Evolutionary conservation across 2,113 vertebrate genomes (phyloP), one percentile per base, ranked within the genome.

Genomic region (Oenanthe melanoleuca): DNA sequence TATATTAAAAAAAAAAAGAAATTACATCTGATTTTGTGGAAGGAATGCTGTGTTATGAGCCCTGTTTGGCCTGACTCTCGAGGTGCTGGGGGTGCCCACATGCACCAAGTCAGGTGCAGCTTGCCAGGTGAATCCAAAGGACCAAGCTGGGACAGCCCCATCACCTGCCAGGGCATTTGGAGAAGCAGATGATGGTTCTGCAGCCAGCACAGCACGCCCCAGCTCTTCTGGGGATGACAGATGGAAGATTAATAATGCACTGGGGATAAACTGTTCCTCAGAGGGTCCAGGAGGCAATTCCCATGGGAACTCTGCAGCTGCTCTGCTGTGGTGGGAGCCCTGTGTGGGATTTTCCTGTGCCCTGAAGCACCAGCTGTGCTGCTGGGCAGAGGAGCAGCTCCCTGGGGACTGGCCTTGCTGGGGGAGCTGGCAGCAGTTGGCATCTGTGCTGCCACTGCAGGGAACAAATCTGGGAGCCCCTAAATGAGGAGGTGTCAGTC

Each of bases 301-400:
- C 59, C 11, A 0, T 14, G 33, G 65, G 73, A 81, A 5, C 26
- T 45, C 19, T 37, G 52, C 49, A 79, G 44, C 26, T 81, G 67
- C 50, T 50, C 29, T 0, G 1, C 40, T 42, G 1, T 6, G 15
- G 33, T 6, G 9, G 69, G 67, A 66, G 74, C 16, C 0, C 0
- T 6, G 25, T 8, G 47, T 2, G 56, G 38, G 65, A 33, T 45
- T 83, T 83, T 38, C 25, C 20, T 49, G 11, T 75, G 44, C 52
- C 67, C 57, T 34, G 45, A 9, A 83, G 86, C 67, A 5, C 50
- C 56, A 79, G 55, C 55, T 17, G 45, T 56, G 56, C 5, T 38
- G 75, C 69, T 64, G 55, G 26, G 31, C 24, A 23, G 44, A 11
- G 53, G 38, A 18, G 34, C 80, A 44, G 56, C 72, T 71, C 72